phyloP scores from a whole-genome alignment of 2,113 vertebrate genomes.

The Astatotilapia flaviijosephi region DNA sequence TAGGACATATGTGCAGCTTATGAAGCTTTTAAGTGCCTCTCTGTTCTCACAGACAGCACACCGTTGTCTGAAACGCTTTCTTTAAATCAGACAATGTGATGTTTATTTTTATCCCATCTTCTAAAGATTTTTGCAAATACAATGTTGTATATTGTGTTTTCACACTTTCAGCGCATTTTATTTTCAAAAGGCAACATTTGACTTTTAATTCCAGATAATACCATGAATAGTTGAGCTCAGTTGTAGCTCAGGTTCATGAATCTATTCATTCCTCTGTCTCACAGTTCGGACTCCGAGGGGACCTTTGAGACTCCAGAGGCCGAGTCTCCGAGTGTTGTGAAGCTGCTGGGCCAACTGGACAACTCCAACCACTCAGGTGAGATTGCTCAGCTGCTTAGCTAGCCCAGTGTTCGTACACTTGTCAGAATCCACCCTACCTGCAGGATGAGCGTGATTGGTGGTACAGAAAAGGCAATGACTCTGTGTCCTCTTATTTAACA shows the following conservation, averaged over 20 bases:
- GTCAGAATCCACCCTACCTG: background rate
- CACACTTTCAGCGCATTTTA: background rate
- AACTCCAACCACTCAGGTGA: constrained; percentile 72
- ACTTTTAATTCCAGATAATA: background rate
- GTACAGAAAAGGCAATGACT: background rate
- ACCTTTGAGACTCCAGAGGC: constrained; percentile 91
- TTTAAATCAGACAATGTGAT: background rate
- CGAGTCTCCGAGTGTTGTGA: constrained; percentile 80
- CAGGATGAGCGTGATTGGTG: background rate
- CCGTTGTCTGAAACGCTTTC: background rate
- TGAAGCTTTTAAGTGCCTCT: background rate
- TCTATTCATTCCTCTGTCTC: background rate
- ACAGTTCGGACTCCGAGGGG: constrained; percentile 92
- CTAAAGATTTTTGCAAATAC: background rate
- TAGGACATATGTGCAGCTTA: background rate
- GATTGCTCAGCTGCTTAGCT: background rate
- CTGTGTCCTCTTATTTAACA: background rate
- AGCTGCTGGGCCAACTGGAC: constrained; percentile 58
- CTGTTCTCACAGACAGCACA: background rate
- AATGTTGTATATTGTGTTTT: background rate
- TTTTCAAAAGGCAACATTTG: background rate
- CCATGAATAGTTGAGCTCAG: background rate
- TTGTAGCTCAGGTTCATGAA: background rate
- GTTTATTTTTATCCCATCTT: background rate
- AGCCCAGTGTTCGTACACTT: background rate